Conservation (phyloP, 2,113 vertebrate genomes). For the Rhabdomys dilectus region DNA sequence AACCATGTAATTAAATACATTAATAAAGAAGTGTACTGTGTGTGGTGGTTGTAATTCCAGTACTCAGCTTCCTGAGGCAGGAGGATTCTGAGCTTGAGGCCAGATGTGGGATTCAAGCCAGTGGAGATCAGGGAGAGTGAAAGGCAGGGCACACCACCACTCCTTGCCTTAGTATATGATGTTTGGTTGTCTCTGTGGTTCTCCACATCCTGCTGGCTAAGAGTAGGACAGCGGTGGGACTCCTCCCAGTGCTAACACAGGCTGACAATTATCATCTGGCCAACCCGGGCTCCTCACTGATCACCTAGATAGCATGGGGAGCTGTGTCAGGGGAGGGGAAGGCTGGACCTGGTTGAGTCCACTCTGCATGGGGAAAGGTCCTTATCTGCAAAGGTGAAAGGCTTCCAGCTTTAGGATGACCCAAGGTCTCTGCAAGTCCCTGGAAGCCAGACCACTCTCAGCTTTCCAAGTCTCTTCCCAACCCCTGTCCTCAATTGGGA, state of each 20-base stretch:
- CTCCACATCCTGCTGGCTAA: neutral
- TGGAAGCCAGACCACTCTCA: neutral
- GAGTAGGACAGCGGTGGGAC: neutral
- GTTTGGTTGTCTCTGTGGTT: neutral
- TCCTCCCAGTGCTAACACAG: neutral
- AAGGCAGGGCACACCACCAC: fast-evolving
- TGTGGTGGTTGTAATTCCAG: neutral
- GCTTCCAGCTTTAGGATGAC: neutral
- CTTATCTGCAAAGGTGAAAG: neutral
- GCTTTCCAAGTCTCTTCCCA: neutral
- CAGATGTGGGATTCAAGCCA: neutral
- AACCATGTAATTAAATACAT: neutral
- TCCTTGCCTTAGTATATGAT: neutral
- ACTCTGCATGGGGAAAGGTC: neutral
- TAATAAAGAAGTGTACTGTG: neutral
- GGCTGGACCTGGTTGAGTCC: neutral
- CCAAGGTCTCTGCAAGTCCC: neutral
- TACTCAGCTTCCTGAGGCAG: neutral
- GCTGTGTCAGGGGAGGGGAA: neutral
- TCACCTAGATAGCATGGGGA: neutral
- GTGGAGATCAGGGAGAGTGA: too few species aligned
- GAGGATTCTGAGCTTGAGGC: neutral
- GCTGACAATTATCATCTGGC: neutral
- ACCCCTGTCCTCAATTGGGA: neutral
- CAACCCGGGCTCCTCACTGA: neutral